Evolutionary conservation across 1,140 invertebrate species (phyloP).

Genomic region (Colletes latitarsis): DNA sequence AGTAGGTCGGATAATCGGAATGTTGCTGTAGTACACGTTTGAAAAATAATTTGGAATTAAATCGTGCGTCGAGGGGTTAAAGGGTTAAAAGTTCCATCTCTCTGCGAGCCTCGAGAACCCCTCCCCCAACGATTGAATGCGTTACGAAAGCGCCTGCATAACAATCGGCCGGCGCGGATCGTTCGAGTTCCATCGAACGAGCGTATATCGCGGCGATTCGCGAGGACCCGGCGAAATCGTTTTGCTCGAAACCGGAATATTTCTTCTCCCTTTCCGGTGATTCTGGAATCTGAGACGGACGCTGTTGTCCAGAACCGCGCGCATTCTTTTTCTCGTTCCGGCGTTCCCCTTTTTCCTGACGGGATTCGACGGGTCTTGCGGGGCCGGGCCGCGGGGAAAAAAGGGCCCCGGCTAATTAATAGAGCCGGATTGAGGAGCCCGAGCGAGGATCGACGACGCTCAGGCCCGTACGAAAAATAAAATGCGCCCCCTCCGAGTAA

Average conservation of each 20-base stretch:
- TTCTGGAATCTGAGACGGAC: slow-evolving; percentile 50
- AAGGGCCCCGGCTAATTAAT: slow-evolving; percentile 69
- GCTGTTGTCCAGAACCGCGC: slow-evolving; percentile 9
- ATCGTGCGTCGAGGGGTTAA: too few species aligned
- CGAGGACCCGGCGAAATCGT: background rate
- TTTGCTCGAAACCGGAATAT: slow-evolving; percentile 43
- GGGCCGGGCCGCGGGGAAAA: slow-evolving; percentile 55
- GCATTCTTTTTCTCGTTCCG: slow-evolving; percentile 24
- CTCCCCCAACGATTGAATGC: background rate
- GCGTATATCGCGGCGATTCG: background rate
- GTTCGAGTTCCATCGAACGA: slow-evolving; percentile 24
- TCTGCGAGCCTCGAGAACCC: too few species aligned
- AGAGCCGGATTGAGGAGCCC: slow-evolving; percentile 55
- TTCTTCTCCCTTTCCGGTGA: slow-evolving; percentile 57
- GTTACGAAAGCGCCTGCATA: slow-evolving; percentile 39
- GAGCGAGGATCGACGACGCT: slow-evolving; percentile 50
- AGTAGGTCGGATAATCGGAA: too few species aligned
- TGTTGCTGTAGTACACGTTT: too few species aligned
- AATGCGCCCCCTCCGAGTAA: slow-evolving; percentile 69
- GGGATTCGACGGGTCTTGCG: slow-evolving; percentile 57
- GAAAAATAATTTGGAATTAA: too few species aligned
- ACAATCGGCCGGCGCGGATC: slow-evolving; percentile 19
- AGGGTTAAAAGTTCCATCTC: background rate
- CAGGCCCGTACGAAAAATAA: slow-evolving; percentile 64
- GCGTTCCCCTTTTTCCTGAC: slow-evolving; percentile 50